Evolutionary conservation across 2,888 invertebrate genomes (phyloP).

Genomic region (Lamellibrachia columna): DNA sequence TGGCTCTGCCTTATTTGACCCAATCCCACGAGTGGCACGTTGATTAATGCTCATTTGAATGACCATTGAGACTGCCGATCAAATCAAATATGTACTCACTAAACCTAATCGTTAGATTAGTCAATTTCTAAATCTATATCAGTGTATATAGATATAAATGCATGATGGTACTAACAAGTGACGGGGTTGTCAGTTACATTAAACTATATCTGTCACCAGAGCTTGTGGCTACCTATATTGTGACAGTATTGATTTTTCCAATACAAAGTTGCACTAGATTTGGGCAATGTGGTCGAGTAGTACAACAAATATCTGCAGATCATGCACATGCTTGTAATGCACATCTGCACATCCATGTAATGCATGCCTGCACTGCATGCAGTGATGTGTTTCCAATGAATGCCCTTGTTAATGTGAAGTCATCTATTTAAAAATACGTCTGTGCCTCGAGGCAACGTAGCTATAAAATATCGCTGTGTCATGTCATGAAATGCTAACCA

Average conservation of each 20-base stretch:
- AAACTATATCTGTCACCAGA: no score
- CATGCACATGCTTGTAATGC: background rate
- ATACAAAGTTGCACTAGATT: background rate
- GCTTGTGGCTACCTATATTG: background rate
- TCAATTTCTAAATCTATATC: no score
- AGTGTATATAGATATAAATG: no score
- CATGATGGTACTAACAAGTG: no score
- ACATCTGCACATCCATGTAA: no score
- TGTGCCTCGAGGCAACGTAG: background rate
- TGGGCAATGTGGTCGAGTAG: background rate
- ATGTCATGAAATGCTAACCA: background rate
- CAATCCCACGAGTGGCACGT: no score
- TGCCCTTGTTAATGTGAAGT: background rate
- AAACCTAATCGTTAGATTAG: no score
- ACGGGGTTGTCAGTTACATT: no score
- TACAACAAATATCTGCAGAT: slow-evolving; percentile 7
- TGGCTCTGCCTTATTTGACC: no score
- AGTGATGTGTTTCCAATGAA: background rate
- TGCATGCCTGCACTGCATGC: background rate
- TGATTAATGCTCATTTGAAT: no score
- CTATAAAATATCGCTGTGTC: background rate
- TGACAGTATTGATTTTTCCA: background rate
- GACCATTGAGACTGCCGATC: no score
- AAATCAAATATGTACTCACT: no score
- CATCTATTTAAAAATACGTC: background rate